These are phyloP conservation scores for Tiliqua scincoides DNA, from an alignment of 2,113 vertebrate species.

Conservation along the genomic window DNA sequence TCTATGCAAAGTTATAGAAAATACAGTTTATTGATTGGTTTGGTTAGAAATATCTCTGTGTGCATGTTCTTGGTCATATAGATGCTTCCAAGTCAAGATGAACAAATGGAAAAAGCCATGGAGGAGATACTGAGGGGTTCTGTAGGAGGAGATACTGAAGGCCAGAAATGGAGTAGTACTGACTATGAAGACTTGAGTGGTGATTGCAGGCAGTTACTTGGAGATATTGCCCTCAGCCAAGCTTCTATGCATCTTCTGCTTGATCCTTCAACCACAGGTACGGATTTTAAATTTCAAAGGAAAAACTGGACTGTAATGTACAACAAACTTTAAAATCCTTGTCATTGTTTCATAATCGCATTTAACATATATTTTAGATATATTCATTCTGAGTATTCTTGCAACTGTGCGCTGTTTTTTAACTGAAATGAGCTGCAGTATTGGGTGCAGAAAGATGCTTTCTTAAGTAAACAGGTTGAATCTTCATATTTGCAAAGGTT, in stretches of 20 bases:
- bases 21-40: background rate
- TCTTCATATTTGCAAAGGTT: too few species aligned
- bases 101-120: constrained; percentile 93
- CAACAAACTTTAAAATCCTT: too few species aligned
- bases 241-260: constrained; percentile 75
- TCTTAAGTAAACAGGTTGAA: too few species aligned
- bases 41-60: background rate
- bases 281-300: background rate
- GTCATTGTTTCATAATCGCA: background rate
- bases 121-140: constrained; percentile 89
- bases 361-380: background rate
- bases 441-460: background rate
- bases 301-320: background rate
- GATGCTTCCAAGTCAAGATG: constrained; percentile 90
- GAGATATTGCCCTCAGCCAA: constrained; percentile 51
- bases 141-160: too few species aligned
- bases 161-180: constrained; percentile 38
- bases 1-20: background rate
- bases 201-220: constrained; percentile 44
- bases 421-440: background rate
- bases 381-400: background rate
- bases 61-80: constrained; percentile 47
- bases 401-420: background rate
- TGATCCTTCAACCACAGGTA: constrained; percentile 77
- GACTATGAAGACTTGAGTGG: constrained; percentile 19